Base-by-base conservation (phyloP, 2,113 vertebrate genomes). In the Addax nasomaculatus region DNA sequence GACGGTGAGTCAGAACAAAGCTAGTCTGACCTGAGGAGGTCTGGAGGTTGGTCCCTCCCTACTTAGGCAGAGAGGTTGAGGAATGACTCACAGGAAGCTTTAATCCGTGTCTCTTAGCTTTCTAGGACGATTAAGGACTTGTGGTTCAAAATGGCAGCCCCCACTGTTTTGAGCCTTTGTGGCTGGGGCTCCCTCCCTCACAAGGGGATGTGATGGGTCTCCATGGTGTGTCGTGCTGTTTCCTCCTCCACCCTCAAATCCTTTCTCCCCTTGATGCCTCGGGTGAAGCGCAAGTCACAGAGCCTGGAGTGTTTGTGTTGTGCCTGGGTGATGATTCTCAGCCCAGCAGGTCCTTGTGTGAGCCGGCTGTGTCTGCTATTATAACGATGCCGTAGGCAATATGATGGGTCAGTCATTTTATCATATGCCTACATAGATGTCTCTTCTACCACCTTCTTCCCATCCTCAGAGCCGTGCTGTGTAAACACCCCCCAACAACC, bases 51-150 rank as follows among this genome's bases (percentile, higher is more conserved):
- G 62, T 39, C 53, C 49, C 85, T 97, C 81, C 67, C 60, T 90
- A 25, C 67, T 88, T 36, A 17, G 19, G 21, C 51, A 67, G 73
- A 92, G 90, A 94, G 45, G 51, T 39, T 76, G 58, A 89, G 58
- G 33, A 47, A 30, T 97, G 95, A 96, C 49, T 97, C 90, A 93
- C 14, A 85, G 95, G 93, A 88, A 67, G 30, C 49, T 62, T 90
- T 84, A 89, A 73, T 90, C 60, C 49, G 43, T 85, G 27, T 88
- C 83, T 90, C 60, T 16, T 51, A 90, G 60, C 93, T 96, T 94
- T 93, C 53, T 60, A 62, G 80, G 78, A 43, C 15, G 2, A 1
- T 78, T 85, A 93, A 94, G 89, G 73, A 55, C 23, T 62, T 78
- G 49, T 25, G 85, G 64, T 85, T 95, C 70, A 85, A 49, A 43